Base-by-base conservation (phyloP, 1,140 invertebrate genomes). In the Manduca sexta region DNA sequence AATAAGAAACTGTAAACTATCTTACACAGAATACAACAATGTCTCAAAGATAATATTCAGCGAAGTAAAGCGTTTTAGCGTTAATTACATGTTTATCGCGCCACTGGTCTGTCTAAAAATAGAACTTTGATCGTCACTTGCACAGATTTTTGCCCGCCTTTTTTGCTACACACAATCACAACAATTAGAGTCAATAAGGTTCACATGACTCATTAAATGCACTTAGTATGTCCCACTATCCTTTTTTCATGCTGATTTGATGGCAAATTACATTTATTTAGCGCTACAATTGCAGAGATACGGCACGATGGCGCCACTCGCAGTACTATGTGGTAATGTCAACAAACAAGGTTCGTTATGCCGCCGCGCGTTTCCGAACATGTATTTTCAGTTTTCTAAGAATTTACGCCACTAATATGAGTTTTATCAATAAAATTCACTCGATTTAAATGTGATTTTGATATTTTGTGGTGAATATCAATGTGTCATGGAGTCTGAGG, bases 81-180 rank as follows among this genome's bases (percentile, higher is more conserved):
- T 44, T 26, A 46, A 59, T 62, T 69, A 68, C 55, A 64, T 56
- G 45, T 59, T 70, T 61, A 70, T 65, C 67, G 61, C 73, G 60
- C 58, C 63, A 71, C 56, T 67, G 62, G 64, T 64, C 52, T 26
- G 54, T 60, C 78, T 84, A 84, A 64, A 80, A 84, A 84, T 84
- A 84, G 77, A 70, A 56, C 40, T 38, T 53, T 63, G 60, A 65
- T 77, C 60, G 64, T 70, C 74, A 82, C 75, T 78, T 64, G 57
- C 75, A 81, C 75, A 69, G 74, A 76, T 69, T 78, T 75, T 80
- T 67, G 60, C 72, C 74, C 75, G 76, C 77, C 76, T 82, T 78
- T 83, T 78, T 77, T 59, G 63, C 69, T 61, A 61, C 69, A 66
- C 72, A 74, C 69, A 66, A 60, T 60, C 69, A 73, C 71, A 49